Evolutionary conservation across 2,113 vertebrate species (phyloP).

Genomic region (Donacobius atricapilla): DNA sequence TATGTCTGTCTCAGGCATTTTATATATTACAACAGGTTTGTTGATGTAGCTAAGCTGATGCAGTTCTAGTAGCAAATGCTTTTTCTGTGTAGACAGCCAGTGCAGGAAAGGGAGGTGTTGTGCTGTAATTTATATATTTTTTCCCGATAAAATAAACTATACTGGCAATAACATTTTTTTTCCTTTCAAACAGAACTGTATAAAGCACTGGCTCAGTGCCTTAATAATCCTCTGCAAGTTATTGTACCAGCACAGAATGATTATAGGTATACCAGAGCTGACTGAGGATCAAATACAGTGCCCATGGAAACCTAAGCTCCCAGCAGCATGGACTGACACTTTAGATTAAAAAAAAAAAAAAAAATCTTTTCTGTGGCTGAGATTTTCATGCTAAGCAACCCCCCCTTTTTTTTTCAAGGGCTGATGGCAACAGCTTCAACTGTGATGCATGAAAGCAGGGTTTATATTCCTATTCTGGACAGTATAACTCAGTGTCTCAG

Average conservation of each 20-base stretch:
- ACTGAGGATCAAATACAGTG: not conserved
- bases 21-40: not conserved
- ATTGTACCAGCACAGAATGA: not conserved
- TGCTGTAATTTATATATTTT: constrained; percentile 8
- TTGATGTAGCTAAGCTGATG: not conserved
- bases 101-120: not conserved
- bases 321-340: not conserved
- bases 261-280: not conserved
- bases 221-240: constrained; percentile 31
- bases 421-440: not conserved
- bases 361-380: not conserved
- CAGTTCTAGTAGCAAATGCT: not conserved
- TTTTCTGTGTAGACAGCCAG: not conserved
- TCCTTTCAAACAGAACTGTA: not conserved
- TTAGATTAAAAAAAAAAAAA: not conserved
- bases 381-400: not conserved
- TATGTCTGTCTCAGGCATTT: not conserved
- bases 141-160: not conserved
- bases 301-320: not conserved
- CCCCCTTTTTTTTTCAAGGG: not conserved
- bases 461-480: not conserved
- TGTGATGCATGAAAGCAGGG: not conserved
- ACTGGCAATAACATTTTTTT: not conserved
- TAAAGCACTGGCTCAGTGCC: not conserved
- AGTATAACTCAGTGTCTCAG: not conserved